Conservation (phyloP, 1,140 invertebrate species). For the Ladona fulva region DNA sequence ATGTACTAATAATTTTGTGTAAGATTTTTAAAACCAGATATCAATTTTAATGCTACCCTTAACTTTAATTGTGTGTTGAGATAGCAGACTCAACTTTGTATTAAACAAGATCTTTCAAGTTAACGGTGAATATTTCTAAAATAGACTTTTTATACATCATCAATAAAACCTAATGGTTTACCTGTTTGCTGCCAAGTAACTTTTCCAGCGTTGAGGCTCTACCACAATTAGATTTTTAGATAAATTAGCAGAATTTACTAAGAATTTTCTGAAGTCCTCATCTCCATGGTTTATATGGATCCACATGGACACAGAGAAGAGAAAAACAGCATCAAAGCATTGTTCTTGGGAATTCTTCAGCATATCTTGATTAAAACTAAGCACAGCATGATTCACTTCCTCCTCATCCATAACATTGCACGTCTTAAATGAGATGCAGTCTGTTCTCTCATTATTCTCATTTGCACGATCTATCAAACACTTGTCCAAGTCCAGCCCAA, state of each 20-base stretch:
- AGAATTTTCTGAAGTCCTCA: slow-evolving; percentile 49
- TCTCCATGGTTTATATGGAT: slow-evolving; percentile 76
- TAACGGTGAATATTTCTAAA: too few species aligned
- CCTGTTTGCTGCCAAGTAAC: slow-evolving; percentile 53
- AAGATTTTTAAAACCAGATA: too few species aligned
- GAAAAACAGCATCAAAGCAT: slow-evolving; percentile 61
- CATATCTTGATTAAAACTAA: slow-evolving; percentile 13
- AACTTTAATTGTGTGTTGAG: too few species aligned
- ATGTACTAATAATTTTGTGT: too few species aligned
- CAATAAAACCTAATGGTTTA: too few species aligned
- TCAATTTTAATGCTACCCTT: too few species aligned
- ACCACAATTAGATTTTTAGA: slow-evolving; percentile 50
- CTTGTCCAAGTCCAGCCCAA: slow-evolving; percentile 67
- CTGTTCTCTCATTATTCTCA: slow-evolving; percentile 36
- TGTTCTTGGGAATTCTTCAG: slow-evolving; percentile 7
- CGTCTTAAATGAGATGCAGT: slow-evolving; percentile 45
- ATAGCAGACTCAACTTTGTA: too few species aligned
- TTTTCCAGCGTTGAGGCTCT: slow-evolving; percentile 75
- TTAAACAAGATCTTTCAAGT: too few species aligned
- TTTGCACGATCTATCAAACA: slow-evolving; percentile 56
- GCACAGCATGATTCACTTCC: slow-evolving; percentile 36
- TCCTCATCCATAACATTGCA: slow-evolving; percentile 50
- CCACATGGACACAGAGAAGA: slow-evolving; percentile 81
- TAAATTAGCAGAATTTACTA: slow-evolving; percentile 41
- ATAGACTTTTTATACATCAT: too few species aligned